These are phyloP conservation scores for Myodes glareolus DNA, from an alignment of 2,113 vertebrate genomes.

Conservation along the genomic window DNA sequence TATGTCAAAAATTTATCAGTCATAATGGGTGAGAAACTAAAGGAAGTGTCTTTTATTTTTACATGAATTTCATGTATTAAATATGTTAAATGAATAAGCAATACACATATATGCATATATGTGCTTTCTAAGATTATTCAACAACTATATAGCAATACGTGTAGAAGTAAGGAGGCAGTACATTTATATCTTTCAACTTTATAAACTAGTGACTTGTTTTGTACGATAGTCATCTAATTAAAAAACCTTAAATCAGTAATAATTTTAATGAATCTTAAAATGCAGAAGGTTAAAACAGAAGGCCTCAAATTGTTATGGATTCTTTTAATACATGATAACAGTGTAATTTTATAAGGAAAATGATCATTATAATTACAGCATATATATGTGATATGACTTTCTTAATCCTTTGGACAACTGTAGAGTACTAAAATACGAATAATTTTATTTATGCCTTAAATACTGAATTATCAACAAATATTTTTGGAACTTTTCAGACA, in stretches of 20 bases:
- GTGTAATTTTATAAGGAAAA: not conserved
- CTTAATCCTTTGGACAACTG: not conserved
- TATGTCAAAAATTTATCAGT: not conserved
- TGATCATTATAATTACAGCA: not conserved
- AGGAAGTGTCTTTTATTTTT: not conserved
- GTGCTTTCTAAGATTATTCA: not conserved
- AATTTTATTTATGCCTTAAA: not conserved
- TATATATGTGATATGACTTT: not conserved
- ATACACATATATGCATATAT: not conserved
- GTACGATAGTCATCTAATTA: not conserved
- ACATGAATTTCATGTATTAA: not conserved
- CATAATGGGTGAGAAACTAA: not conserved
- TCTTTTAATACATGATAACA: not conserved
- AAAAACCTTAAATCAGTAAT: slow-evolving; percentile 15
- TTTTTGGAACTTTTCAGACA: not conserved
- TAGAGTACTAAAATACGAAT: not conserved
- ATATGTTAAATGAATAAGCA: not conserved
- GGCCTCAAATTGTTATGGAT: not conserved
- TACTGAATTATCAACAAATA: not conserved
- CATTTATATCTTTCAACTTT: not conserved
- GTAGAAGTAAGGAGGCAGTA: not conserved
- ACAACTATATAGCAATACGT: not conserved
- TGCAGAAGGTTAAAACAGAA: not conserved
- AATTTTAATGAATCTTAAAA: not conserved
- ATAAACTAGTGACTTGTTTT: not conserved